A percentile compares a stretch with the other conserved stretches of the same genome.
These are phyloP conservation scores for Bicyclus anynana DNA, from an alignment of 1,140 invertebrate genomes.

Conservation along the genomic window DNA sequence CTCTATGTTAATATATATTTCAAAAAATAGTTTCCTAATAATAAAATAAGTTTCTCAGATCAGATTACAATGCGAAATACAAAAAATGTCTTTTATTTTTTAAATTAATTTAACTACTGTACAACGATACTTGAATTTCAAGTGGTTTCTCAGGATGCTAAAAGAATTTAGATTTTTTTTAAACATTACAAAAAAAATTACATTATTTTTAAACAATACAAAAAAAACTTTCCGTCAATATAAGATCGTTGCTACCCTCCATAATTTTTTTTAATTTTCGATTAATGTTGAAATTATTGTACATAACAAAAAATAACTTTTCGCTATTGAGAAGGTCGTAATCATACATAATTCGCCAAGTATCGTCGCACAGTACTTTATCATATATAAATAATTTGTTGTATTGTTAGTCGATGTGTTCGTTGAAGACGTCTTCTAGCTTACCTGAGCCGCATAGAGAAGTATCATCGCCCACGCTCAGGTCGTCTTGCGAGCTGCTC, in stretches of 20 bases:
- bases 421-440: conserved; percentile 54
- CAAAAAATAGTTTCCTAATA: not conserved
- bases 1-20: not conserved
- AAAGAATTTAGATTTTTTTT: too few relatives aligned
- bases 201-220: too few relatives aligned
- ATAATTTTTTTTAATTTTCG: too few relatives aligned
- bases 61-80: not conserved
- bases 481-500: conserved; percentile 90
- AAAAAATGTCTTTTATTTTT: not conserved
- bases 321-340: too few relatives aligned
- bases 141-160: too few relatives aligned
- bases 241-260: too few relatives aligned
- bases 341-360: not conserved
- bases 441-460: conserved; percentile 73
- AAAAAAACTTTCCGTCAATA: too few relatives aligned
- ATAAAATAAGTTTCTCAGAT: not conserved
- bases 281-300: too few relatives aligned
- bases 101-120: not conserved
- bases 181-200: too few relatives aligned
- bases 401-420: conserved; percentile 42
- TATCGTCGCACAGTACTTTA: not conserved
- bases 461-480: conserved; percentile 84
- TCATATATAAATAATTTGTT: not conserved
- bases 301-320: too few relatives aligned
- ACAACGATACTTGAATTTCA: not conserved